Base-by-base conservation (phyloP, 2,888 invertebrate species). In the Antheraea yamamai region DNA sequence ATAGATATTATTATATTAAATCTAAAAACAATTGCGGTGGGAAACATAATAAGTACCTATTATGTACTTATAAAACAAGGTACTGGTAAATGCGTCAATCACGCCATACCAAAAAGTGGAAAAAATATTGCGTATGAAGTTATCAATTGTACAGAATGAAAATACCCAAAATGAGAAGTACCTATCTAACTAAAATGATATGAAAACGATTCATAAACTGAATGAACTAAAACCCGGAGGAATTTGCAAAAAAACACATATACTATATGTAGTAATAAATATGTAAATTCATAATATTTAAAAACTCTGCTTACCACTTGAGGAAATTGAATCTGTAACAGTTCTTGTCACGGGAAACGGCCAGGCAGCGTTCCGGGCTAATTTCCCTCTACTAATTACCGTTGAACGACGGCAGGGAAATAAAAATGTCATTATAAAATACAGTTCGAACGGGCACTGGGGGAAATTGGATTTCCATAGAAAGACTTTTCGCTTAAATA, bases 351-450 rank as follows among this genome's bases (percentile, higher is more conserved):
- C 39, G 39, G 26, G n/a, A 70, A 39, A 14, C 39, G 70, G 18
- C n/a, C 70, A 26, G 39, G 39, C 70, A 26, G 39, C 70, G 64
- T 66, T 66, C 64, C 64, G 64, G 39, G 39, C 20, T 70, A 70
- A 70, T 70, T 70, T 70, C 39, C 70, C 70, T 70, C 39, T n/a
- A n/a, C 26, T 70, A 70, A 70, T 70, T 70, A 70, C 70, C 39
- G 70, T n/a, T 70, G 39, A 70, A n/a, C 35, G 70, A 70, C 70
- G 39, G 70, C n/a, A 10, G 70, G 35, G 70, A 70, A 70, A 70
- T 70, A 70, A 70, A 70, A 70, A 70, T 39, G 70, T 70, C 70
- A 39, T 70, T 70, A 70, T 70, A 70, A 70, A 70, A 70, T 39
- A 70, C 39, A 70, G 70, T 70, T 70, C 70, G 39, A 70, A 39